Conservation (phyloP, 1,140 invertebrate genomes). For the Caerostris darwini region DNA sequence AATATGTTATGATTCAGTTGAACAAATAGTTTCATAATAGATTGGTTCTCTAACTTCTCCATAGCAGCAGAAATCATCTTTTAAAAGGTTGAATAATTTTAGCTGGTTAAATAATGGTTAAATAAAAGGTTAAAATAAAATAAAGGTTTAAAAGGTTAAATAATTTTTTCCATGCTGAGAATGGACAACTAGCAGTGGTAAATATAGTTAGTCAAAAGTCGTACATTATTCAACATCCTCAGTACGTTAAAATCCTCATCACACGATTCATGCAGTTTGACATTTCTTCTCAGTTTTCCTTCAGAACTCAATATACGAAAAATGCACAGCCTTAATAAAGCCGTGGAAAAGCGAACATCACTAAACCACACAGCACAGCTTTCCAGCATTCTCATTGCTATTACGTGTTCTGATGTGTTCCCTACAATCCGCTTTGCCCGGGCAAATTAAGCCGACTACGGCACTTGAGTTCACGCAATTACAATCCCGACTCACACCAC, state of each 20-base stretch:
- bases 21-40: too few species aligned
- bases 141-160: too few species aligned
- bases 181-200: too few species aligned
- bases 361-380: slow-evolving; percentile 21
- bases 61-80: too few species aligned
- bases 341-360: not conserved
- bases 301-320: not conserved
- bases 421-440: slow-evolving; percentile 17
- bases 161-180: too few species aligned
- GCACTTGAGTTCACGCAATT: slow-evolving; percentile 54
- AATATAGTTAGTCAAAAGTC: too few species aligned
- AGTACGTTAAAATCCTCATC: not conserved
- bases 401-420: slow-evolving; percentile 38
- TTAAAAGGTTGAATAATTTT: too few species aligned
- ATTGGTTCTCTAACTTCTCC: too few species aligned
- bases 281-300: not conserved
- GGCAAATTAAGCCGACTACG: slow-evolving; percentile 44
- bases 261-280: not conserved
- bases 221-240: too few species aligned
- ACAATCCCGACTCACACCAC: slow-evolving; percentile 33
- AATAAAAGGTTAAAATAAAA: too few species aligned
- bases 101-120: too few species aligned
- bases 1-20: too few species aligned
- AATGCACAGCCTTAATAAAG: not conserved
- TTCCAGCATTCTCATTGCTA: not conserved